Evolutionary conservation across 2,113 vertebrate species (phyloP).

Genomic region (Patagioenas fasciata): DNA sequence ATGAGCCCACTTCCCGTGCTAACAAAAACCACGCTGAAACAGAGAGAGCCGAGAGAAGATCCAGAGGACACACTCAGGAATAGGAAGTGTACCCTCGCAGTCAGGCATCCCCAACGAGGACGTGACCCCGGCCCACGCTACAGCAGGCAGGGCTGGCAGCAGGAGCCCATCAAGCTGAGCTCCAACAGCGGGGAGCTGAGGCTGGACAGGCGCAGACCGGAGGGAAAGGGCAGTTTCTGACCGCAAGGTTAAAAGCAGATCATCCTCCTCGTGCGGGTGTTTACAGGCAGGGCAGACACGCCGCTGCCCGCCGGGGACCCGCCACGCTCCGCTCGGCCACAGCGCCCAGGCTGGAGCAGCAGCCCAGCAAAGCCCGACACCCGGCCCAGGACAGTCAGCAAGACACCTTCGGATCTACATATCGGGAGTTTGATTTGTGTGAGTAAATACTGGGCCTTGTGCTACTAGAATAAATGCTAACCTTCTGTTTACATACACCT

Average conservation of each 20-base stretch:
- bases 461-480: neutral
- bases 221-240: neutral
- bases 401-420: neutral
- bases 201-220: neutral
- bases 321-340: rapidly evolving
- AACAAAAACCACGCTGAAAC: neutral
- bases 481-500: neutral
- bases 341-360: rapidly evolving
- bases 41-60: neutral
- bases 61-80: neutral
- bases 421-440: neutral
- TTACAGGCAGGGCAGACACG: rapidly evolving
- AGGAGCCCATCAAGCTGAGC: neutral
- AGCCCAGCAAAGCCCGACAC: neutral
- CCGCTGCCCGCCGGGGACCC: neutral
- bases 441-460: neutral
- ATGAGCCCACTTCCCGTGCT: neutral
- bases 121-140: no score
- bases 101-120: rapidly evolving
- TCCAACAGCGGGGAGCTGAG: neutral
- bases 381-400: neutral
- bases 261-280: rapidly evolving
- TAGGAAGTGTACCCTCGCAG: neutral
- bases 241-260: rapidly evolving
- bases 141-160: neutral